Conservation (phyloP, 1,140 invertebrate genomes). For the Leptinotarsa texana region DNA sequence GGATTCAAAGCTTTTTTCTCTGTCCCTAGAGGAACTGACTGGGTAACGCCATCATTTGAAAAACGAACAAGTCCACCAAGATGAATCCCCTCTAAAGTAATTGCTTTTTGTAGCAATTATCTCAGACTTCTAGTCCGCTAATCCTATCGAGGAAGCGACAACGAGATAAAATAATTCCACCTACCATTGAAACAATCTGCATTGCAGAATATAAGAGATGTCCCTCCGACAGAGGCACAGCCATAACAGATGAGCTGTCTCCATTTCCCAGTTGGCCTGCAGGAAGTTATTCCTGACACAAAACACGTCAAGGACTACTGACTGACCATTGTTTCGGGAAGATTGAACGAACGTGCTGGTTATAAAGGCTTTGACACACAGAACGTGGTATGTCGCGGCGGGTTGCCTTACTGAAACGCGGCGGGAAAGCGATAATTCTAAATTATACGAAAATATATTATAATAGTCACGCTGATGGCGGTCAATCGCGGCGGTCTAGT, state of each 20-base stretch:
- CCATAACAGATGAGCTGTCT: conserved; percentile 14
- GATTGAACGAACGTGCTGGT: background rate
- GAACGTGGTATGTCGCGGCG: too few species aligned
- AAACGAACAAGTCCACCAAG: background rate
- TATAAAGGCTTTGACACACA: background rate
- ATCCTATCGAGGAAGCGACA: conserved; percentile 5
- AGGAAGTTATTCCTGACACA: conserved; percentile 15
- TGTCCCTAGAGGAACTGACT: too few species aligned
- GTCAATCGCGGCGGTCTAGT: too few species aligned
- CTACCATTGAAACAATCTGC: conserved; percentile 10
- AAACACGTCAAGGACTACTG: conserved; percentile 2
- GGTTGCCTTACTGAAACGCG: too few species aligned
- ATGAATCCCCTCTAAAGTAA: background rate
- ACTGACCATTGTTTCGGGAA: conserved; percentile 7
- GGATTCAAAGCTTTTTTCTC: too few species aligned
- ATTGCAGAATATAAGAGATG: conserved; percentile 18
- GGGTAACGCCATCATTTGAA: background rate
- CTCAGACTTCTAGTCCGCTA: background rate
- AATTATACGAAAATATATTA: too few species aligned
- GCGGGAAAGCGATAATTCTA: too few species aligned
- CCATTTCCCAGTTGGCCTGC: too few species aligned
- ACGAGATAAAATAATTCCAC: conserved; percentile 14
- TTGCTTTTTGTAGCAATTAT: background rate
- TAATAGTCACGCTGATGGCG: too few species aligned
- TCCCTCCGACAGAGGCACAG: background rate